A percentile compares a stretch with the other conserved stretches of the same genome.
phyloP scores from a whole-genome alignment of 1,140 invertebrate genomes.

The Drosophila mojavensis region DNA sequence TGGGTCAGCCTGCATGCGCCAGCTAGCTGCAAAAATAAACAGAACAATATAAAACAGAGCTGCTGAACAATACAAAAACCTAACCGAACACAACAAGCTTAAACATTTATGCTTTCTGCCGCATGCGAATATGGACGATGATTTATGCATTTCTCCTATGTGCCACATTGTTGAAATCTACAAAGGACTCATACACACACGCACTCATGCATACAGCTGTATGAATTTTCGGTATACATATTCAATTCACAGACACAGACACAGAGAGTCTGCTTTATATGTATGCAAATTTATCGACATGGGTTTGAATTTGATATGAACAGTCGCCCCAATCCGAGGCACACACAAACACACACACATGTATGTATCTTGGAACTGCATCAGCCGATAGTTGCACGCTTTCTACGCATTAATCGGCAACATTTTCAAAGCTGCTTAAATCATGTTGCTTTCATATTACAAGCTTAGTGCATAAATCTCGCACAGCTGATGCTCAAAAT shows the following conservation, averaged over 20 bases:
- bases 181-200: constrained; percentile 16
- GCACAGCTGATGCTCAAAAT: no score
- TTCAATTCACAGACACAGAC: not conserved
- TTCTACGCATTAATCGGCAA: not conserved
- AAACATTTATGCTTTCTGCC: constrained; percentile 66
- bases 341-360: not conserved
- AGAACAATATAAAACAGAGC: constrained; percentile 30
- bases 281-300: constrained; percentile 46
- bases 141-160: constrained; percentile 75
- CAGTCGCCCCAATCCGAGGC: constrained; percentile 45
- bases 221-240: not conserved
- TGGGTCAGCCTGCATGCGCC: constrained; percentile 28
- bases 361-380: constrained; percentile 10
- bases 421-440: constrained; percentile 4
- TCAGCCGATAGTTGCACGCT: not conserved
- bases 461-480: not conserved
- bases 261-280: constrained; percentile 6
- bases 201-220: not conserved
- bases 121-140: constrained; percentile 53
- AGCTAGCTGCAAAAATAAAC: constrained; percentile 14
- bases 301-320: not conserved
- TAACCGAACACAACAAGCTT: constrained; percentile 52
- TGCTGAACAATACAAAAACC: constrained; percentile 32
- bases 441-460: not conserved
- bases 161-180: constrained; percentile 70